Percentiles rank a stretch among this genome's conserved stretches.
Evolutionary conservation across 1,140 invertebrate genomes (phyloP).

Genomic region (Pygmarrhopalites habei): DNA sequence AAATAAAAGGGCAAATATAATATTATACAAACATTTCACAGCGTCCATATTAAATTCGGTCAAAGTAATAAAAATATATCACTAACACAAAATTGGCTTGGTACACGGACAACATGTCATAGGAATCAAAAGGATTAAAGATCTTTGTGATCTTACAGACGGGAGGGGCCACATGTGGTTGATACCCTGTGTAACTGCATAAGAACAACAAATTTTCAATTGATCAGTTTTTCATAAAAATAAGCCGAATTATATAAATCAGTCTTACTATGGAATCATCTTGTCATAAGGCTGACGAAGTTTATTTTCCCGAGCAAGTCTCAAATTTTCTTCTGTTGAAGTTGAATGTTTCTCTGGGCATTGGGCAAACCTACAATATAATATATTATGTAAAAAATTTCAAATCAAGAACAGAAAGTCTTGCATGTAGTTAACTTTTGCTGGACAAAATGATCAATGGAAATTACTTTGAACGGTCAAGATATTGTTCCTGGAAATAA

Average conservation of each 20-base stretch:
- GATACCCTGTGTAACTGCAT: slow-evolving; percentile 20
- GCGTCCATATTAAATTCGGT: not conserved
- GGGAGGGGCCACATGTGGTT: slow-evolving; percentile 24
- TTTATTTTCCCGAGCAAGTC: slow-evolving; percentile 24
- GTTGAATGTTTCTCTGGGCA: slow-evolving; percentile 20
- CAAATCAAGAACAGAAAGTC: not conserved
- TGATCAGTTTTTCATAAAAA: not conserved
- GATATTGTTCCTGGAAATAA: slow-evolving; percentile 36
- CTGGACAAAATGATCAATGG: not conserved
- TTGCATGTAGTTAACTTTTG: not conserved
- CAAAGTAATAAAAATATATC: slow-evolving; percentile 2
- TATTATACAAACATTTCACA: slow-evolving; percentile 2
- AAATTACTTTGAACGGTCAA: slow-evolving; percentile 26
- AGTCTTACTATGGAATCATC: slow-evolving; percentile 27
- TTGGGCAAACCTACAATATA: slow-evolving; percentile 27
- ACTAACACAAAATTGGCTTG: slow-evolving; percentile 27
- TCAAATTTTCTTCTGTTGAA: slow-evolving; percentile 28
- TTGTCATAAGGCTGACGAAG: slow-evolving; percentile 33
- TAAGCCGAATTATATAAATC: not conserved
- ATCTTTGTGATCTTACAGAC: slow-evolving; percentile 36
- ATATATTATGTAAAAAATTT: not conserved
- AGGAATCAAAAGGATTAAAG: slow-evolving; percentile 22
- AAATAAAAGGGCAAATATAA: slow-evolving; percentile 7
- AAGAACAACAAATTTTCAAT: slow-evolving; percentile 8
- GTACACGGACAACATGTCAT: slow-evolving; percentile 29